Percentiles rank a stretch among this genome's conserved stretches.
Conservation (phyloP, 1,140 invertebrate genomes). For the Drosophila seguyi region DNA sequence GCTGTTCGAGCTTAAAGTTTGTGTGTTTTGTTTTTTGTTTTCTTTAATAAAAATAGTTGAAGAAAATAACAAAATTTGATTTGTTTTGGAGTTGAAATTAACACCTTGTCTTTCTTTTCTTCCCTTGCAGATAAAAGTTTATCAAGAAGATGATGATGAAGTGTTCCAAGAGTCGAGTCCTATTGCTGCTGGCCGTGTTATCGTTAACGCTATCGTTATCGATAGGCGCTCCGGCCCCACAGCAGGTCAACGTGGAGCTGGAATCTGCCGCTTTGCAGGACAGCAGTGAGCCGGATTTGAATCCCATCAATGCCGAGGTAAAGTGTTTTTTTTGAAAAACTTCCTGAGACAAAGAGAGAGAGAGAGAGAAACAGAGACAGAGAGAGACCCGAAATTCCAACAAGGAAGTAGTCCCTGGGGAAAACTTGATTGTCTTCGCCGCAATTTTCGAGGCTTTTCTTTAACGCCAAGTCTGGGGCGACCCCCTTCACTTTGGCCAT, state of each 20-base stretch:
- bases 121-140: slow-evolving; percentile 1
- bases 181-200: slow-evolving; percentile 53
- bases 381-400: slow-evolving; percentile 7
- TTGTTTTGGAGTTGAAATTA: not conserved
- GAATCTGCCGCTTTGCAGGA: slow-evolving; percentile 42
- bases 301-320: slow-evolving; percentile 84
- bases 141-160: slow-evolving; percentile 47
- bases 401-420: slow-evolving; percentile 28
- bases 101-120: not conserved
- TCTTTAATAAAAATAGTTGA: not conserved
- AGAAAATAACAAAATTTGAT: slow-evolving; percentile 1
- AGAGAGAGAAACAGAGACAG: not conserved
- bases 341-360: not conserved
- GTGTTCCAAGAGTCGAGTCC: slow-evolving; percentile 50
- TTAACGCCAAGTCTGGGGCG: not conserved
- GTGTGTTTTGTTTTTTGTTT: slow-evolving; percentile 14
- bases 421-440: slow-evolving; percentile 47
- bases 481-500: slow-evolving; percentile 32
- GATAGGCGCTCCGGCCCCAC: slow-evolving; percentile 46
- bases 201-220: slow-evolving; percentile 52
- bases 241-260: slow-evolving; percentile 26
- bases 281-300: slow-evolving; percentile 69
- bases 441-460: slow-evolving; percentile 5
- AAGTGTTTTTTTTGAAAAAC: slow-evolving; percentile 7
- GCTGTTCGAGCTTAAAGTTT: slow-evolving; percentile 31